These are phyloP conservation scores for Microcebus lehilahytsara DNA, from an alignment of 2,113 vertebrate genomes.

Conservation along the genomic window DNA sequence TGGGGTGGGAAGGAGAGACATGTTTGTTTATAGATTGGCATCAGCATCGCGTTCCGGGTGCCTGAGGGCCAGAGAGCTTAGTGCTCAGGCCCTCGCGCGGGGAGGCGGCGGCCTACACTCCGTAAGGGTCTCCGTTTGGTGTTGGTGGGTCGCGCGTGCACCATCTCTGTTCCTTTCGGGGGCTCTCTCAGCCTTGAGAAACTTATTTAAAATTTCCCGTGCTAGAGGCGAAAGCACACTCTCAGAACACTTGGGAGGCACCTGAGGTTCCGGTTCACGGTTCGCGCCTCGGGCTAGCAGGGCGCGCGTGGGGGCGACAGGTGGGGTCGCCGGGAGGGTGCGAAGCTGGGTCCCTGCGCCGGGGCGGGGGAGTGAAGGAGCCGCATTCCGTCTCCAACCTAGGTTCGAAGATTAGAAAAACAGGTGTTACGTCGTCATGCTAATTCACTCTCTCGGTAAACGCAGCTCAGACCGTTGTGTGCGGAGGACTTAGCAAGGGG, in stretches of 20 bases:
- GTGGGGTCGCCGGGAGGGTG: not conserved
- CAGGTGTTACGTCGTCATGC: constrained; percentile 71
- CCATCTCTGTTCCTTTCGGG: not conserved
- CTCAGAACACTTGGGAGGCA: not conserved
- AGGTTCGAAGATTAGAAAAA: constrained; percentile 57
- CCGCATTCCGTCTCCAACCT: not conserved
- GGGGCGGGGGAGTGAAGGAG: not conserved
- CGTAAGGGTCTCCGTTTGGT: not conserved
- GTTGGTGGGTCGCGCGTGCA: not conserved
- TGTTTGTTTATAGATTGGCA: not conserved
- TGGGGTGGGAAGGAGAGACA: not conserved
- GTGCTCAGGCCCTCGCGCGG: not conserved
- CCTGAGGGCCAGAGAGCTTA: not conserved
- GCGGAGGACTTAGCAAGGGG: not conserved
- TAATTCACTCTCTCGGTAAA: constrained; percentile 21
- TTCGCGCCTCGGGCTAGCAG: not conserved
- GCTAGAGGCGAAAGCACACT: not conserved
- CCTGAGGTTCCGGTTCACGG: not conserved
- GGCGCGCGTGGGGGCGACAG: not conserved
- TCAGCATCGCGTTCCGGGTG: too few species aligned
- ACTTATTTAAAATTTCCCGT: not conserved
- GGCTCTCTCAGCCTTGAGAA: not conserved
- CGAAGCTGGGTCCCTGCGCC: rapidly evolving
- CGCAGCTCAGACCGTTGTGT: not conserved
- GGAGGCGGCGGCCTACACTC: not conserved